Percentiles rank a stretch among this genome's conserved stretches.
phyloP scores from a whole-genome alignment of 2,113 vertebrate species.

The Casuarius casuarius region DNA sequence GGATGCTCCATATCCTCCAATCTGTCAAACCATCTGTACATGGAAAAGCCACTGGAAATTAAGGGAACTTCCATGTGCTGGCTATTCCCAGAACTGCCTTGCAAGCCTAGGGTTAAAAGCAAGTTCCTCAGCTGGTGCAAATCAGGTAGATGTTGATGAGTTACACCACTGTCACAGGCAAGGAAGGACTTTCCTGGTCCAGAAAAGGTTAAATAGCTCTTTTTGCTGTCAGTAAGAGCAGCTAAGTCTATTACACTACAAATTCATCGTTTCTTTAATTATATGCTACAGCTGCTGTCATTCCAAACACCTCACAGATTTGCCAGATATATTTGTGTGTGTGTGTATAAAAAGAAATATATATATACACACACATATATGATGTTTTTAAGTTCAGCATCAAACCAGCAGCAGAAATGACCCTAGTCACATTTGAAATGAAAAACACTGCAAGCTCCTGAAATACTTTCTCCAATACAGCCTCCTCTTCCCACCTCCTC shows the following conservation, averaged over 20 bases:
- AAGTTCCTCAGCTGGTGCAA: neutral
- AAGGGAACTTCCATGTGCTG: neutral
- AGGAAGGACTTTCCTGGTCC: neutral
- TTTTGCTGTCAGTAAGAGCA: neutral
- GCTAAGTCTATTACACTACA: neutral
- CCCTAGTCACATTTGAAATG: neutral
- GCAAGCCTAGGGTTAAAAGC: neutral
- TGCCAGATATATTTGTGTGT: neutral
- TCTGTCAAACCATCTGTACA: neutral
- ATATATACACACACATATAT: neutral
- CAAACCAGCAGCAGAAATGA: neutral
- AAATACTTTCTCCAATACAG: neutral
- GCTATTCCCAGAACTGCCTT: neutral
- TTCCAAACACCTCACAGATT: neutral
- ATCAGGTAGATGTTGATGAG: neutral
- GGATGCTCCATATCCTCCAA: neutral
- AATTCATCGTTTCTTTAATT: conserved; percentile 42
- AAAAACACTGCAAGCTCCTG: neutral
- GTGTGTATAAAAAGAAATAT: neutral
- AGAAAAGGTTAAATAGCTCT: neutral
- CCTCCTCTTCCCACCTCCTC: neutral
- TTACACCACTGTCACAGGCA: neutral
- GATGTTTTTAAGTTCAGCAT: neutral
- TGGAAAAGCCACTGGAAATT: neutral
- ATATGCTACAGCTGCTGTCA: neutral